Evolutionary conservation across 1,140 invertebrate genomes (phyloP).

Genomic region (Araneus ventricosus): DNA sequence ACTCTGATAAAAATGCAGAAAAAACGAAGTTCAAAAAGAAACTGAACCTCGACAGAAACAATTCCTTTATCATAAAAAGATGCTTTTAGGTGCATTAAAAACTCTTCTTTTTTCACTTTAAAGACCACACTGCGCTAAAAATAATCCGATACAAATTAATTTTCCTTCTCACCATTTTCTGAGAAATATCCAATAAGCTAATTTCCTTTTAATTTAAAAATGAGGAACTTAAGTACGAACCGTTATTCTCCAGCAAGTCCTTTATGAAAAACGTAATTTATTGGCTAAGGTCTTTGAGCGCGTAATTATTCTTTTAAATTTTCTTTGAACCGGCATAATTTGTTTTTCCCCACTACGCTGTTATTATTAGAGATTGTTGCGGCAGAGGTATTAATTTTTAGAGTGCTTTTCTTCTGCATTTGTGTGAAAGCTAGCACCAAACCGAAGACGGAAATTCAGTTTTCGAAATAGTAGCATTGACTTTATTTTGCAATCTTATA

Average conservation of each 20-base stretch:
- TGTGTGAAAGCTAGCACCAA: background rate
- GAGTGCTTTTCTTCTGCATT: background rate
- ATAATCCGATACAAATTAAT: slow-evolving; percentile 35
- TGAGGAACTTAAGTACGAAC: background rate
- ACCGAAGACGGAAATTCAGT: background rate
- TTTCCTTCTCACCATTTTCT: background rate
- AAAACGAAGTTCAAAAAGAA: too few species aligned
- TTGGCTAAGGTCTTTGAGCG: slow-evolving; percentile 33
- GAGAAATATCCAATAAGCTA: slow-evolving; percentile 40
- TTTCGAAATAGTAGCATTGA: background rate
- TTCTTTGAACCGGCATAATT: background rate
- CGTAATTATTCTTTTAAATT: slow-evolving; percentile 25
- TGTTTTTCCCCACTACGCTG: background rate
- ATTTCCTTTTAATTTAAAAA: slow-evolving; percentile 47
- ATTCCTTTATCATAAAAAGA: background rate
- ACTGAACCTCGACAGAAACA: too few species aligned
- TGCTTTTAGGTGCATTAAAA: background rate
- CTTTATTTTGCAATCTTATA: slow-evolving; percentile 1
- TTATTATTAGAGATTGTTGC: slow-evolving; percentile 14
- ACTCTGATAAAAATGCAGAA: too few species aligned
- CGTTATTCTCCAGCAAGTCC: background rate
- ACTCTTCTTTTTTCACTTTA: background rate
- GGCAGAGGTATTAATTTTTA: background rate
- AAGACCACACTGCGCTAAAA: background rate
- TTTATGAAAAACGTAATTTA: slow-evolving; percentile 38